These are phyloP conservation scores for Zelostemma sp. DNA, from an alignment of 1,140 invertebrate species.

Conservation along the genomic window DNA sequence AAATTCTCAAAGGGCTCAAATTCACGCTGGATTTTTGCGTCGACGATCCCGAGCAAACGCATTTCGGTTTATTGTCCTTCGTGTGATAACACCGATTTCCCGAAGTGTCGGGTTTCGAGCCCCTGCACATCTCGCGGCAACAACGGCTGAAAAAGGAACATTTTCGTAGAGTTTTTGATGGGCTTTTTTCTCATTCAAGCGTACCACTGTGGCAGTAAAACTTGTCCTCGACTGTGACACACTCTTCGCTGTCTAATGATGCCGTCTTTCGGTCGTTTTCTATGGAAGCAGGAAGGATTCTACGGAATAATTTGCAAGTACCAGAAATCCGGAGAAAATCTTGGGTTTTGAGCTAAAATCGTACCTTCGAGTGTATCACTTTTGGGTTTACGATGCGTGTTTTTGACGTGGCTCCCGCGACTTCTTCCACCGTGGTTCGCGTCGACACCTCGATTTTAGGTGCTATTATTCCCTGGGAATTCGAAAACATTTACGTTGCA, in stretches of 20 bases:
- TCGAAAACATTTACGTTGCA: not conserved
- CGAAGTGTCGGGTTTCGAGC: not conserved
- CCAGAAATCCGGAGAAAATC: too few species aligned
- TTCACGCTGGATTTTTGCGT: slow-evolving; percentile 19
- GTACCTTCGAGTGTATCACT: slow-evolving; percentile 61
- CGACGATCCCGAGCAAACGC: not conserved
- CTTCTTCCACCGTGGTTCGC: slow-evolving; percentile 71
- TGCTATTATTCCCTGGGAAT: slow-evolving; percentile 71
- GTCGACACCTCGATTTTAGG: slow-evolving; percentile 74
- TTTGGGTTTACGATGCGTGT: slow-evolving; percentile 63
- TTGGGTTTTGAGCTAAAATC: not conserved
- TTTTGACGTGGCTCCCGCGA: slow-evolving; percentile 44
- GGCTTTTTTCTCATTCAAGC: too few species aligned
- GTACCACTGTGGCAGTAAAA: slow-evolving; percentile 4
- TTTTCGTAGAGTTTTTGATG: too few species aligned
- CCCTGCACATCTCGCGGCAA: not conserved
- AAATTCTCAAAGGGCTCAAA: slow-evolving; percentile 15
- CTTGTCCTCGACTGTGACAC: slow-evolving; percentile 58
- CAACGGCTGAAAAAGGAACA: not conserved
- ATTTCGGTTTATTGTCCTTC: slow-evolving; percentile 7
- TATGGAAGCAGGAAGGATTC: slow-evolving; percentile 45
- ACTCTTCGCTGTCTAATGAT: slow-evolving; percentile 61
- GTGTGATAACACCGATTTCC: slow-evolving; percentile 40
- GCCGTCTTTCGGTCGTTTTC: slow-evolving; percentile 46
- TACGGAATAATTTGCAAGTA: slow-evolving; percentile 5